Conservation (phyloP, 1,140 invertebrate species). For the Agrypnia vestita region DNA sequence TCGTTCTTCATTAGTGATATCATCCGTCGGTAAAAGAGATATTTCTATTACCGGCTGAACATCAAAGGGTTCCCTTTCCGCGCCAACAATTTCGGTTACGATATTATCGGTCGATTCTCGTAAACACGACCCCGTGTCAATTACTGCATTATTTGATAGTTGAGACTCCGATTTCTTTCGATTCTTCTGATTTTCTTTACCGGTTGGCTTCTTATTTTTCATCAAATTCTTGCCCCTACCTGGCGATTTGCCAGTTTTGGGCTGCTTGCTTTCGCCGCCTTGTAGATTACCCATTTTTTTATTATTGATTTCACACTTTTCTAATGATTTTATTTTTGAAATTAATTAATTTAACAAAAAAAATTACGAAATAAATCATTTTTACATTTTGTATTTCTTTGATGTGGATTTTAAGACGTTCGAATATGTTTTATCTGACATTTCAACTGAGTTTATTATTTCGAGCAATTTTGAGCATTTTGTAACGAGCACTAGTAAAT, state of each 20-base stretch:
- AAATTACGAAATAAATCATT: too few relatives aligned
- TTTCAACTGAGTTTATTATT: too few relatives aligned
- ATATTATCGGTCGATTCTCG: constrained; percentile 69
- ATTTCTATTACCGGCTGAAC: constrained; percentile 50
- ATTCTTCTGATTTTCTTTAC: constrained; percentile 43
- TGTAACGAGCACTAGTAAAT: too few relatives aligned
- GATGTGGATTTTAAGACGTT: too few relatives aligned
- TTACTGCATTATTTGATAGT: constrained; percentile 43
- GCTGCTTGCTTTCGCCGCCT: constrained; percentile 67
- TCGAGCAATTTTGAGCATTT: too few relatives aligned
- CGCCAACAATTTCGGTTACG: constrained; percentile 66
- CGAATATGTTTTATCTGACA: too few relatives aligned
- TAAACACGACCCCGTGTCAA: constrained; percentile 64
- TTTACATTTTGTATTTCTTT: too few relatives aligned
- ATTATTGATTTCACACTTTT: neutral
- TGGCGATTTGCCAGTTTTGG: constrained; percentile 70
- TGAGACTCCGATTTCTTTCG: constrained; percentile 55
- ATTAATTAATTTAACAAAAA: too few relatives aligned
- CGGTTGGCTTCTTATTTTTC: constrained; percentile 62
- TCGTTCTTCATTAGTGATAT: constrained; percentile 58
- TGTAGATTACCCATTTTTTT: constrained; percentile 70
- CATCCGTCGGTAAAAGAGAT: constrained; percentile 55
- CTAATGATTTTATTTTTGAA: too few relatives aligned
- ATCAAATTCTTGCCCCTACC: constrained; percentile 71
- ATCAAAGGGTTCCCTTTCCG: constrained; percentile 70